Conservation (phyloP, 2,113 vertebrate genomes). For the Mustela nigripes region DNA sequence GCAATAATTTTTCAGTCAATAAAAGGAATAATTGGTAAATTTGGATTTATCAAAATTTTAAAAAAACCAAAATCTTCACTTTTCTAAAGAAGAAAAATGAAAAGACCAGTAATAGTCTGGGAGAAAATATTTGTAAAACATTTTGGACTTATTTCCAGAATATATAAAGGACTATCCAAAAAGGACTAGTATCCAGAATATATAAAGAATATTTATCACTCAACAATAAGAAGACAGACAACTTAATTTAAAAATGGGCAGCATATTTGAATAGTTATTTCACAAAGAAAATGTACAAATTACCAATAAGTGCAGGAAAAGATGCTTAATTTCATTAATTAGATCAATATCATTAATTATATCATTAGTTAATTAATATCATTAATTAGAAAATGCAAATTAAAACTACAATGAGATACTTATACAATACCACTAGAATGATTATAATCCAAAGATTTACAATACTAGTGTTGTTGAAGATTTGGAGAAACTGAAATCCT, state of each 20-base stretch:
- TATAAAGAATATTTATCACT: background rate
- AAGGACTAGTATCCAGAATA: background rate
- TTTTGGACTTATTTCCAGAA: background rate
- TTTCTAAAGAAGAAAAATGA: background rate
- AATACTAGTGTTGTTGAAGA: background rate
- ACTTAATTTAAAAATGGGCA: background rate
- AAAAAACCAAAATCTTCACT: background rate
- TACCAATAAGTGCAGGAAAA: background rate
- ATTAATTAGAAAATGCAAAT: slow-evolving; percentile 6
- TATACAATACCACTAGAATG: background rate
- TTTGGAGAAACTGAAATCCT: background rate
- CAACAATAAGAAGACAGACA: background rate
- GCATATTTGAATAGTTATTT: background rate
- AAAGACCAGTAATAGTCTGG: background rate
- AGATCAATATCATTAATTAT: background rate
- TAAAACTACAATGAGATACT: background rate
- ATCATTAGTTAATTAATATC: too few species aligned
- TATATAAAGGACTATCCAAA: background rate
- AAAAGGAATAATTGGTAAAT: background rate
- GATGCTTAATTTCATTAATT: background rate
- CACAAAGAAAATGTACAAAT: background rate
- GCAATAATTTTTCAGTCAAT: background rate
- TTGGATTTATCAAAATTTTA: background rate
- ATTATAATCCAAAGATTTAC: background rate
- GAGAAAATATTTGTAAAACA: slow-evolving; percentile 18